Evolutionary conservation across 2,113 vertebrate genomes (phyloP).

Genomic region (Heterocephalus glaber): DNA sequence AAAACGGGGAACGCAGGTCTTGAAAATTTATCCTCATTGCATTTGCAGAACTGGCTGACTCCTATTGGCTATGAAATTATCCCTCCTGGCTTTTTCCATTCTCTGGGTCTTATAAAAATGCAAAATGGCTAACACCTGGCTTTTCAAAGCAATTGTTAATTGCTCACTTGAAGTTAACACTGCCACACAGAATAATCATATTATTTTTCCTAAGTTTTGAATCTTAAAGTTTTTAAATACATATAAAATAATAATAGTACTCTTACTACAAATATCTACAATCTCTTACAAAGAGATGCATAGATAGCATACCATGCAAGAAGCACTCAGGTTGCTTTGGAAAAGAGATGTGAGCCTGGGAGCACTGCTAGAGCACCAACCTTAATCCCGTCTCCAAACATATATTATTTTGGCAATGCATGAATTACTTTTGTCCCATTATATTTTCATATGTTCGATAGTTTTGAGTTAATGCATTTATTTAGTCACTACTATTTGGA

Average conservation of each 20-base stretch:
- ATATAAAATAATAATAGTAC: background rate
- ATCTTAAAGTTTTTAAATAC: background rate
- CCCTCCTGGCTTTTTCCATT: constrained; percentile 35
- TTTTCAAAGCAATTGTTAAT: constrained; percentile 36
- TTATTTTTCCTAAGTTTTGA: background rate
- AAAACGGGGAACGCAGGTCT: background rate
- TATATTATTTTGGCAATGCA: background rate
- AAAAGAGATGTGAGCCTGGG: background rate
- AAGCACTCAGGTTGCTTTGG: background rate
- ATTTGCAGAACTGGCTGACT: background rate
- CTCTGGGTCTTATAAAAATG: constrained; percentile 22
- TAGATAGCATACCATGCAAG: background rate
- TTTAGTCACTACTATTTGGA: background rate
- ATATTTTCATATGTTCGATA: background rate
- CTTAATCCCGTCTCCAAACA: background rate
- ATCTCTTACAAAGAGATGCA: background rate
- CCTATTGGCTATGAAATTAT: background rate
- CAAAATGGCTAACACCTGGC: background rate
- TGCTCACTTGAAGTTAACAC: constrained; percentile 19
- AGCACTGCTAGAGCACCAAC: background rate
- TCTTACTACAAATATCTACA: background rate
- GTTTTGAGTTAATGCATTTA: background rate
- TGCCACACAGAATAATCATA: background rate
- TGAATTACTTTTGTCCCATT: background rate
- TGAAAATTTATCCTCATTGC: background rate